A percentile compares a stretch with the other conserved stretches of the same genome.
These are phyloP conservation scores for Synergus itoensis DNA, from an alignment of 2,888 invertebrate species.

Conservation along the genomic window DNA sequence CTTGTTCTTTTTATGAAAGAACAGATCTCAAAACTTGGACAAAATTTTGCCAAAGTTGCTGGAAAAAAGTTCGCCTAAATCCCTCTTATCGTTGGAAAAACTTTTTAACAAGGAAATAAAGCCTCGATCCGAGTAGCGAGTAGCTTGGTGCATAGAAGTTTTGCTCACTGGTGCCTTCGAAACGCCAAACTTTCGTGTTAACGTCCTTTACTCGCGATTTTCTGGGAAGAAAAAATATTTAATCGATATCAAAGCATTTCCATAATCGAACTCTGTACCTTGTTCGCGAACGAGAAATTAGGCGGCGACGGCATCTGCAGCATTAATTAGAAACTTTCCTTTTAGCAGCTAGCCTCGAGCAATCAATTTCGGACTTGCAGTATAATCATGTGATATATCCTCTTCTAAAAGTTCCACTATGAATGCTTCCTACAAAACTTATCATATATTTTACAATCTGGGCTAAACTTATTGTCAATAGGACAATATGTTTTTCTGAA, in stretches of 20 bases:
- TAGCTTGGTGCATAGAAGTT: conserved; percentile 41
- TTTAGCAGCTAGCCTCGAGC: conserved; percentile 52
- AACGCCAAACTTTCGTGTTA: conserved; percentile 14
- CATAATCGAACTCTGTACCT: conserved; percentile 42
- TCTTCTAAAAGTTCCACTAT: conserved; percentile 10
- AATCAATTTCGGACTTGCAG: conserved; percentile 58
- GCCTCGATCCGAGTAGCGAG: conserved; percentile 45
- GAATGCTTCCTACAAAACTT: conserved; percentile 11
- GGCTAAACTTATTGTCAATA: conserved; percentile 6
- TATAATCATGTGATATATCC: conserved; percentile 34
- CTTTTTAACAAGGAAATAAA: conserved; percentile 57
- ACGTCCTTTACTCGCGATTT: conserved; percentile 23
- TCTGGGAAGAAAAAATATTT: neutral
- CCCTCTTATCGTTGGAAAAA: conserved; percentile 55
- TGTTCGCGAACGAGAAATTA: neutral
- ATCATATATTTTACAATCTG: conserved; percentile 30
- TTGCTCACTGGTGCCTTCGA: conserved; percentile 35
- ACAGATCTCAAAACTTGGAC: neutral
- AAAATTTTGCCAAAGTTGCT: conserved; percentile 38
- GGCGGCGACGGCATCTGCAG: conserved; percentile 58
- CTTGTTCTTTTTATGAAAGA: neutral
- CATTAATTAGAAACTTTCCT: conserved; percentile 69
- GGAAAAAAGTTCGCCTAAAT: conserved; percentile 55
- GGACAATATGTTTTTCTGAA: neutral
- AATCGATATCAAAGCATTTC: conserved; percentile 9